Percentiles rank a stretch among this genome's conserved stretches.
phyloP scores from a whole-genome alignment of 2,113 vertebrate species.

The Colinus virginianus region DNA sequence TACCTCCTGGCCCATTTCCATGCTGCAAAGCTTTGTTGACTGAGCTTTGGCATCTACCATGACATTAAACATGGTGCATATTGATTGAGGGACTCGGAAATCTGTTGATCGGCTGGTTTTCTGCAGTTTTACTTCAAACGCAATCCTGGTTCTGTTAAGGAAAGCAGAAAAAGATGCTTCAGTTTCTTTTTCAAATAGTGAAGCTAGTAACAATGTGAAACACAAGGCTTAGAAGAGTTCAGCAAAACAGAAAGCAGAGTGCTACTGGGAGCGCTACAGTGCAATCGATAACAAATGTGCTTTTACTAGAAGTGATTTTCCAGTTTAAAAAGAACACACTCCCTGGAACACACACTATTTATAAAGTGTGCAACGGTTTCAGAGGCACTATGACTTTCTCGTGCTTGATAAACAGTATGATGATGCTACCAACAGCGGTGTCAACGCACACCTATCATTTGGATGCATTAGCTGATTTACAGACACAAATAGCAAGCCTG shows the following conservation, averaged over 20 bases:
- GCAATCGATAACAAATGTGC: neutral
- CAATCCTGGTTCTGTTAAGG: constrained; percentile 90
- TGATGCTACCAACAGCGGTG: constrained; percentile 36
- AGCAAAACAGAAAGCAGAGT: constrained; percentile 52
- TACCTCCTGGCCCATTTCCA: constrained; percentile 99
- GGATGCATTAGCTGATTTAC: constrained; percentile 19
- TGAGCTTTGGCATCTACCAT: constrained; percentile 99
- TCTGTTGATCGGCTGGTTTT: constrained; percentile 97
- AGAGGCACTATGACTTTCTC: constrained; percentile 23
- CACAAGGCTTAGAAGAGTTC: constrained; percentile 33
- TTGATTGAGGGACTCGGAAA: constrained; percentile 97
- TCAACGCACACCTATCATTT: constrained; percentile 38
- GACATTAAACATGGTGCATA: constrained; percentile 99
- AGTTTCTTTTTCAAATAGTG: constrained; percentile 44
- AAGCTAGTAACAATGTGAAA: constrained; percentile 51
- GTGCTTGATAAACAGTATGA: constrained; percentile 58
- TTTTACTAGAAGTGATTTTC: neutral
- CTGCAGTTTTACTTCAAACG: constrained; percentile 97
- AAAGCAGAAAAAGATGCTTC: constrained; percentile 69
- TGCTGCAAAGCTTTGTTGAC: constrained; percentile 96
- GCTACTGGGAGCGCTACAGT: neutral
- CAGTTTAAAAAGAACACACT: neutral
- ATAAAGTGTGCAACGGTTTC: neutral
- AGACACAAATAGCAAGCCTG: neutral
- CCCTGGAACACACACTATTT: neutral